Evolutionary conservation across 2,888 invertebrate species (phyloP), one percentile per base, ranked within the genome.

Genomic region (Peribatodes rhomboidaria): DNA sequence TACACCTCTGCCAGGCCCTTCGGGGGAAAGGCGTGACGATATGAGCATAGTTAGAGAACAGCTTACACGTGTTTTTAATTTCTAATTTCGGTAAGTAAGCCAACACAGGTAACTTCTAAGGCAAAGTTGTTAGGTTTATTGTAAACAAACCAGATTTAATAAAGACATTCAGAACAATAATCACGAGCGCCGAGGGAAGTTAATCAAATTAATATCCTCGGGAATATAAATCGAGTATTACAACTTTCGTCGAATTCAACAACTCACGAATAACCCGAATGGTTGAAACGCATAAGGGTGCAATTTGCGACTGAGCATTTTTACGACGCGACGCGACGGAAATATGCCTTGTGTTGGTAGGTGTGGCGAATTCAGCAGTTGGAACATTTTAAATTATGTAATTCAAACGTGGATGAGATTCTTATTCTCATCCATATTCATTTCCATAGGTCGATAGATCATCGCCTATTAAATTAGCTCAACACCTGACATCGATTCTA

Each of bases 191-290:
- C 22, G 35, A 54, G 55, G 33, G 6, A 44, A 14, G 18, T 44
- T 47, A 49, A 47, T 31, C 53, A 49, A 58, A 64, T 64, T 47
- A 54, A 58, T 58, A 60, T 41, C 44, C 49, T 35, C 39, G 18
- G 16, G 65, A 60, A 65, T 65, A 44, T 56, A 65, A 60, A 65
- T 65, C 55, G 65, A 46, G 56, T 41, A 59, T 59, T 64, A 41
- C 46, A 65, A 71, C 63, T 70, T 61, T 60, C 37, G 49, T 20
- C 47, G 39, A 60, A 67, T 61, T 61, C 44, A 62, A 57, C 63
- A 56, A 66, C 46, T 58, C 37, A 11, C 33, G 58, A 54, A 49
- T 47, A 50, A 63, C 56, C 37, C 22, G 37, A 18, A 18, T 20
- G 46, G 53, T 39, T 0, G 18, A 14, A 9, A 0, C 16, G 16